Conservation (phyloP, 2,888 invertebrate species). For the Eristalis pertinax region DNA sequence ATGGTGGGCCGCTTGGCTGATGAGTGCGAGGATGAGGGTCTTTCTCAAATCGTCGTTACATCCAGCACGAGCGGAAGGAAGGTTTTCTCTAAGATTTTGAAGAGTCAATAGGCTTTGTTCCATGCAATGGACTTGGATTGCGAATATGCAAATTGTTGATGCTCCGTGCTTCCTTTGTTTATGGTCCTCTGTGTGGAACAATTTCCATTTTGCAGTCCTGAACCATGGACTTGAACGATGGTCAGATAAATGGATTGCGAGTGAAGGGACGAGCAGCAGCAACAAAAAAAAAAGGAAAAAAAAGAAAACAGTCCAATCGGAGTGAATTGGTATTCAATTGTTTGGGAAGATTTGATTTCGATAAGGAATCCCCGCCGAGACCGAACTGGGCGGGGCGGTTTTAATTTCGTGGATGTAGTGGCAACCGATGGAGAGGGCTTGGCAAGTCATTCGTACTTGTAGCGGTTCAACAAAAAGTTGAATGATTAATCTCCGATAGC, state of each 20-base stretch:
- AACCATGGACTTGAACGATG: not conserved
- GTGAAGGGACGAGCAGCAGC: not conserved
- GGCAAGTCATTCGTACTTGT: not conserved
- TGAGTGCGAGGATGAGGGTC: not conserved
- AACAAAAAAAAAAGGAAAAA: not conserved
- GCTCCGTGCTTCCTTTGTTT: not conserved
- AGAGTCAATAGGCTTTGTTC: constrained; percentile 21
- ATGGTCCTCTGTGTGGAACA: not conserved
- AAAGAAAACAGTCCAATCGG: not conserved
- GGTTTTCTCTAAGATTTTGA: constrained; percentile 5
- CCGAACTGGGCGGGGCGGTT: not conserved
- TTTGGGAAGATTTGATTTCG: not conserved
- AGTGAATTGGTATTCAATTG: constrained; percentile 8
- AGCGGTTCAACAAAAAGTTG: not conserved
- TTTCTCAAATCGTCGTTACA: not conserved
- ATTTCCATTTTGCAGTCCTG: not conserved
- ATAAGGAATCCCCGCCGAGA: not conserved
- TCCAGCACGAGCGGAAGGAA: not conserved
- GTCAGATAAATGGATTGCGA: not conserved
- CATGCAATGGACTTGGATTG: constrained; percentile 12
- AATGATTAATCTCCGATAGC: not conserved
- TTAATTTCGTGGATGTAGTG: not conserved
- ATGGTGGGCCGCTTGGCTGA: not conserved
- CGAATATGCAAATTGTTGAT: constrained; percentile 17
- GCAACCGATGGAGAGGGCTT: not conserved